Evolutionary conservation across 2,113 vertebrate species (phyloP), one percentile per base, ranked within the genome.

Genomic region (Cyanoliseus patagonus): DNA sequence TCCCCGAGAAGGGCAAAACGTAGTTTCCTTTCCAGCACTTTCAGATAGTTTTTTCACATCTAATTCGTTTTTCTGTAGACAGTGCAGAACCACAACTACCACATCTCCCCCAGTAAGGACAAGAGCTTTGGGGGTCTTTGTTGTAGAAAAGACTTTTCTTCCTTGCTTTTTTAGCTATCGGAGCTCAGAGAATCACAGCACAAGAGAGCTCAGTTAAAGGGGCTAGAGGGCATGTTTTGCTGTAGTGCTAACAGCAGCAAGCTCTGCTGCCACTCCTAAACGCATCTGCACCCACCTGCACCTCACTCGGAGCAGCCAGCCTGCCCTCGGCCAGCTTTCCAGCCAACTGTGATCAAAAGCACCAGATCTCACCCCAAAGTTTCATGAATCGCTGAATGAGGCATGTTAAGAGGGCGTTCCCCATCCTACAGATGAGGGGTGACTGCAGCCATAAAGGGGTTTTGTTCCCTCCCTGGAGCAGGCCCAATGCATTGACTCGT

Each of bases 281-380:
- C 6, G 0, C 33, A 59, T 24, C 33, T 2, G 33, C 33, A 13
- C 22, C 13, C 3, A 1, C 37, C 41, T 0, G 4, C 1, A 1
- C 44, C 68, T 52, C 1, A 2, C 44, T 17, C 11, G 0, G 39
- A 19, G 44, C 77, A 23, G 28, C 28, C 39, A 28, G 63, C 53
- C 14, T 6, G 3, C 23, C 10, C 10, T 4, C 15, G 25, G 30
- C 47, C 19, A 3, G 3, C 15, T n/a, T 41, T 41, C 55, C 51
- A 67, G 17, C 6, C 12, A 35, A 17, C 7, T 10, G 31, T 37
- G 44, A 66, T 31, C 17, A 47, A 69, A n/a, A 6, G 3, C 5
- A 25, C 10, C 72, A 42, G 31, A 39, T 68, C 9, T 67, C 73
- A 24, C 24, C 67, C 67, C 37, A 19, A 2, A 22, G 12, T 25